A percentile compares a stretch with the other conserved stretches of the same genome.
These are phyloP conservation scores for Stegodyphus dumicola DNA, from an alignment of 1,140 invertebrate species.

Conservation along the genomic window DNA sequence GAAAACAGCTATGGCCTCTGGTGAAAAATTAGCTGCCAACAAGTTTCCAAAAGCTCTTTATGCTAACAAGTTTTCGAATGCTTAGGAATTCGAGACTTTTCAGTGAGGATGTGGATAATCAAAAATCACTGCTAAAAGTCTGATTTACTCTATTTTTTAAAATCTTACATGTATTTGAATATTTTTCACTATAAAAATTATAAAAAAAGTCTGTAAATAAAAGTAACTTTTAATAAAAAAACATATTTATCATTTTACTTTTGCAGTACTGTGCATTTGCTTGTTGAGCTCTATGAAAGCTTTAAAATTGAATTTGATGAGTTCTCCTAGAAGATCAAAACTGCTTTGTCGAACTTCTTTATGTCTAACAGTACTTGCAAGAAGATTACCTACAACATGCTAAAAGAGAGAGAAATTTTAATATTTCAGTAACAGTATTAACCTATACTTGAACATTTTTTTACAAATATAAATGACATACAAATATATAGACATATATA, in stretches of 20 bases:
- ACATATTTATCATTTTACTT: conserved; percentile 62
- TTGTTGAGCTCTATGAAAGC: conserved; percentile 69
- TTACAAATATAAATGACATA: too few relatives aligned
- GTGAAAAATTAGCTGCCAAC: too few relatives aligned
- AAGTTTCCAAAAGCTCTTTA: too few relatives aligned
- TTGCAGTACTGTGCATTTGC: conserved; percentile 66
- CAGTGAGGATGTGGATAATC: background rate
- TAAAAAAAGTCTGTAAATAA: background rate
- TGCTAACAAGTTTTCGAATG: background rate
- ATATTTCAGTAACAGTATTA: background rate
- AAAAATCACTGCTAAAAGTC: background rate
- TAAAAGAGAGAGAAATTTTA: conserved; percentile 61
- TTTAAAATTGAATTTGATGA: conserved; percentile 71
- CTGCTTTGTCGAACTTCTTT: conserved; percentile 72
- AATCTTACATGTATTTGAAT: background rate
- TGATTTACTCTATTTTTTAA: background rate
- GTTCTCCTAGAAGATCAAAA: conserved; percentile 71
- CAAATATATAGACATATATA: too few relatives aligned
- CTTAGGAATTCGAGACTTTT: background rate
- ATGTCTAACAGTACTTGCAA: conserved; percentile 68
- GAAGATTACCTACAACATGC: conserved; percentile 69
- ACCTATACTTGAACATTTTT: too few relatives aligned
- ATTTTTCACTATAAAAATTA: background rate
- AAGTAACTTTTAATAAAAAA: background rate
- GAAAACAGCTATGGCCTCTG: too few relatives aligned